Conservation (phyloP, 2,888 invertebrate species). For the Amphipoea lucens region DNA sequence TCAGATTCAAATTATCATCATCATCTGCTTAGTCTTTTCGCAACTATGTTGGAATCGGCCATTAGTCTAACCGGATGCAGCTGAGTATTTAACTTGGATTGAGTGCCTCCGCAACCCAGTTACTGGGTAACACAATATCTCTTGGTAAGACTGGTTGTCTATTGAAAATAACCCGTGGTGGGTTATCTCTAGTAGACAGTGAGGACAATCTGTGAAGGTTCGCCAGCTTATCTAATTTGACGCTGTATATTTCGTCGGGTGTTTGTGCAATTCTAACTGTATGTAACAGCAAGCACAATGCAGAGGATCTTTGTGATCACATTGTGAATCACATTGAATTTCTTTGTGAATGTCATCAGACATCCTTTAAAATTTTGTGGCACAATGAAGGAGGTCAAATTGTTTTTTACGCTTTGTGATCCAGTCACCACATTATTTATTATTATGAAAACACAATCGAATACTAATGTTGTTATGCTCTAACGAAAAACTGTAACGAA, state of each 20-base stretch:
- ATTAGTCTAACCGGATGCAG: not conserved
- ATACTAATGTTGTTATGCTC: not conserved
- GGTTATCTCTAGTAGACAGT: not conserved
- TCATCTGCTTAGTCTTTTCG: not conserved
- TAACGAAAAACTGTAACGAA: not conserved
- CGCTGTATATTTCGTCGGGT: not conserved
- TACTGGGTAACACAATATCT: not conserved
- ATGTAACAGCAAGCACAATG: slow-evolving; percentile 19
- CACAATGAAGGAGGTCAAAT: slow-evolving; percentile 9
- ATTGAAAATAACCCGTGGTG: not conserved
- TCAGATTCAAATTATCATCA: slow-evolving; percentile 1
- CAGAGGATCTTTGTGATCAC: slow-evolving; percentile 28
- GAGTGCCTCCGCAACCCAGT: too few species aligned
- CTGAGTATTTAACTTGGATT: not conserved
- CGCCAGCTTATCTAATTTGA: not conserved
- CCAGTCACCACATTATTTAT: not conserved
- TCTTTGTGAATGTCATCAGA: slow-evolving; percentile 27
- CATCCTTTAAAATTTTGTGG: slow-evolving; percentile 12
- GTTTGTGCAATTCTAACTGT: slow-evolving; percentile 16
- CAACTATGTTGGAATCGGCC: not conserved
- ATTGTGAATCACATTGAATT: slow-evolving; percentile 34
- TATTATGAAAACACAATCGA: not conserved
- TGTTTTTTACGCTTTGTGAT: not conserved
- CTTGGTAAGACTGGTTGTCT: not conserved
- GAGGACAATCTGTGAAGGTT: not conserved